Percentiles rank a stretch among this genome's conserved stretches.
Conservation (phyloP, 2,113 vertebrate species). For the Natator depressus region DNA sequence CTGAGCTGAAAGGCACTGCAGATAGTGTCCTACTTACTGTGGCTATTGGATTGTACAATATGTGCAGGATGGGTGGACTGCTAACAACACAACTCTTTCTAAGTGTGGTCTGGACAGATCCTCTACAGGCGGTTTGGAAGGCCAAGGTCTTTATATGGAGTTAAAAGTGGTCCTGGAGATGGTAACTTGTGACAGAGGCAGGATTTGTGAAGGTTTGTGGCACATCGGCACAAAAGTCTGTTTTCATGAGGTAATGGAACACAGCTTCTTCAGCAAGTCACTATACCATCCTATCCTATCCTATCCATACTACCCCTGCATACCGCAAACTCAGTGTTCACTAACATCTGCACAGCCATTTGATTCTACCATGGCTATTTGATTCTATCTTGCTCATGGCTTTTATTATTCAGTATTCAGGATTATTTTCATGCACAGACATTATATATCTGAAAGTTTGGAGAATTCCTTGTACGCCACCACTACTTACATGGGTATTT, state of each 20-base stretch:
- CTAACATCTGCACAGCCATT: background rate
- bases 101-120: background rate
- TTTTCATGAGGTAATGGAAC: background rate
- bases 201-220: background rate
- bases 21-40: background rate
- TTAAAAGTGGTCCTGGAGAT: background rate
- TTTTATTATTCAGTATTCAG: background rate
- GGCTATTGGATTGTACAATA: background rate
- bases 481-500: background rate
- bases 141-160: background rate
- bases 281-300: background rate
- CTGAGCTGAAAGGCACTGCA: background rate
- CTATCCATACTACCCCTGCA: accelerated
- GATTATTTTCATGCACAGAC: background rate
- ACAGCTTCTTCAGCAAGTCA: too few species aligned
- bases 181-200: too few species aligned
- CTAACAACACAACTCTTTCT: background rate
- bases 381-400: background rate
- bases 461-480: background rate
- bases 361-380: background rate
- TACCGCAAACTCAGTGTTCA: accelerated
- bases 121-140: background rate
- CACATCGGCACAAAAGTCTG: background rate
- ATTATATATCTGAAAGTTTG: background rate
- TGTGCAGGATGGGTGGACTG: too few species aligned